Percentiles rank a stretch among this genome's conserved stretches.
Evolutionary conservation across 2,797 vertebrate species (phyloP).

Genomic region (Pelochelys cantorii): DNA sequence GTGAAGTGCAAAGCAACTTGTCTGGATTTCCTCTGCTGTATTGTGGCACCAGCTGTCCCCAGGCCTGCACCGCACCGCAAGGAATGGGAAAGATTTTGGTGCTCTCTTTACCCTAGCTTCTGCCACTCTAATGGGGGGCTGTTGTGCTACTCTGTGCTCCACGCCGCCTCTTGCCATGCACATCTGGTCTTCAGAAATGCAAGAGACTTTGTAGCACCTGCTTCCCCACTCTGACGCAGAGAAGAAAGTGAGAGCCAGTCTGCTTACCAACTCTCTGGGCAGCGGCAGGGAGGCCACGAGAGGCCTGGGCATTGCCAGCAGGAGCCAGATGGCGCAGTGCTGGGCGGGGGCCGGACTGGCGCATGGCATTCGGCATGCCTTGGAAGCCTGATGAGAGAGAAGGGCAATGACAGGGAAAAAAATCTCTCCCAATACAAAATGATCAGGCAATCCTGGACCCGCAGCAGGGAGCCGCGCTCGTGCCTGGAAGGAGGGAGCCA

Average conservation of each 20-base stretch:
- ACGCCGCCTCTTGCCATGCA: fast-evolving
- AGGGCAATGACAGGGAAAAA: neutral
- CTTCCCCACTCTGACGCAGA: constrained; percentile 1
- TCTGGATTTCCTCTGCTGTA: constrained; percentile 54
- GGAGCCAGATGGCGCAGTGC: constrained; percentile 92
- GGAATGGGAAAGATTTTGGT: neutral
- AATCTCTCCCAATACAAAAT: neutral
- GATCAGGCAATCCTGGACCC: neutral
- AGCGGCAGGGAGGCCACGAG: constrained; percentile 86
- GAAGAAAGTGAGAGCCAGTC: neutral
- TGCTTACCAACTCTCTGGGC: constrained; percentile 88
- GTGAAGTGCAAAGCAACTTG: neutral
- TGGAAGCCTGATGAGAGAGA: constrained; percentile 86
- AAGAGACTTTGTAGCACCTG: neutral
- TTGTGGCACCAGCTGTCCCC: constrained; percentile 29
- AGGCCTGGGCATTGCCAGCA: constrained; percentile 83
- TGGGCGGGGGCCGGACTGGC: constrained; percentile 94
- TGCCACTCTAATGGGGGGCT: neutral
- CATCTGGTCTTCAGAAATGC: fast-evolving
- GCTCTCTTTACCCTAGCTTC: neutral
- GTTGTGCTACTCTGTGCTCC: neutral
- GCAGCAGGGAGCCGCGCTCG: neutral
- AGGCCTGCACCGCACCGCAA: neutral
- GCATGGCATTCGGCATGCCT: constrained; percentile 92
- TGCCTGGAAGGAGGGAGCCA: fast-evolving